phyloP scores from a whole-genome alignment of 2,888 invertebrate genomes.

The Drosophila rubida region DNA sequence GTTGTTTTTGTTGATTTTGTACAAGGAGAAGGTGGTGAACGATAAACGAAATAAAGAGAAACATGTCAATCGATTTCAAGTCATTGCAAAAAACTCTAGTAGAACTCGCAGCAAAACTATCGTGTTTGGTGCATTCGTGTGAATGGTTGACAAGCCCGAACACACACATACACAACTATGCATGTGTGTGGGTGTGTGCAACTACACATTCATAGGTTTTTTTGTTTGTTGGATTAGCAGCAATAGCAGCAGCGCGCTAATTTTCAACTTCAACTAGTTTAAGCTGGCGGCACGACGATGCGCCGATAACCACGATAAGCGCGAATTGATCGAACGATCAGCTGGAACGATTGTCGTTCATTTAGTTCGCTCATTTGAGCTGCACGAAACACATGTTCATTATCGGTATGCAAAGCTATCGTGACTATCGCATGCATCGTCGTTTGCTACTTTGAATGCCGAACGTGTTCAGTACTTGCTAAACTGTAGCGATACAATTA shows the following conservation, averaged over 20 bases:
- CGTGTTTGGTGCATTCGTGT: slow-evolving; percentile 40
- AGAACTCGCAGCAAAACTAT: slow-evolving; percentile 20
- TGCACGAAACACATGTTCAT: not conserved
- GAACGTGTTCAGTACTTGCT: not conserved
- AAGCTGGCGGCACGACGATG: slow-evolving; percentile 24
- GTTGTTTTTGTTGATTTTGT: slow-evolving; percentile 28
- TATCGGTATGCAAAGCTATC: slow-evolving; percentile 5
- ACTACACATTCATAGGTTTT: slow-evolving; percentile 6
- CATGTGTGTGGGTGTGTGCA: not conserved
- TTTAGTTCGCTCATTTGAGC: not conserved
- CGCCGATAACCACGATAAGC: not conserved
- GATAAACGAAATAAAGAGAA: slow-evolving; percentile 57
- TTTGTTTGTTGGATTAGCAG: slow-evolving; percentile 1
- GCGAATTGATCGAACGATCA: slow-evolving; percentile 2
- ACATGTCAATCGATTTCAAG: slow-evolving; percentile 61
- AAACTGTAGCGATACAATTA: slow-evolving; percentile 31
- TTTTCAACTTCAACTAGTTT: slow-evolving; percentile 14
- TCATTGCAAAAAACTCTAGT: slow-evolving; percentile 47
- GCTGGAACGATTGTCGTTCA: not conserved
- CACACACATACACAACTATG: slow-evolving; percentile 10
- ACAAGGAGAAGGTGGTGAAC: slow-evolving; percentile 45
- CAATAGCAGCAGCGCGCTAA: slow-evolving; percentile 35
- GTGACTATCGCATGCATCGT: slow-evolving; percentile 1
- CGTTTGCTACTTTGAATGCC: not conserved
- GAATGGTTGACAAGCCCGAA: slow-evolving; percentile 5